Base-by-base conservation (phyloP, 2,113 vertebrate species). In the Epinephelus cyanopodus region DNA sequence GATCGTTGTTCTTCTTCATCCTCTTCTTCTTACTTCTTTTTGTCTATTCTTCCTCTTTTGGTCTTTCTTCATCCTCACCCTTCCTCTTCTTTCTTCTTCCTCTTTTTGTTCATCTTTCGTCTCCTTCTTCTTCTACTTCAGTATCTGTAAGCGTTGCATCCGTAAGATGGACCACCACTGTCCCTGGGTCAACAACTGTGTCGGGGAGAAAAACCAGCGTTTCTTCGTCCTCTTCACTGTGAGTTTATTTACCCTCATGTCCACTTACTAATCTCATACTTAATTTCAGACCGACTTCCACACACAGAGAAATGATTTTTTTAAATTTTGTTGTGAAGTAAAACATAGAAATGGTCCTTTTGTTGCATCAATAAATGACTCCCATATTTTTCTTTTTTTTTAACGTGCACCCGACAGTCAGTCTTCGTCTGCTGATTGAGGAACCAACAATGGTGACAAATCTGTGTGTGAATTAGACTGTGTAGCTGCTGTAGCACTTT, bases 141-240 rank as follows among this genome's bases (percentile, higher is more conserved):
- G 83, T 45, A 76, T 85, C 77, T 85, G 83, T 60, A 69, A 85
- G 33, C 83, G 83, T 60, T 85, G 83, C 45, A 85, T 85, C 65
- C 77, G 77, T 0, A 85, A 80, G 65, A 85, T 85, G 83, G 83
- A 85, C 77, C 83, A 85, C 25, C 83, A 85, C 52, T 85, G 83
- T 60, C 83, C 83, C 42, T 85, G 83, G 83, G 83, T 85, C 71
- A 85, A 85, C 72, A 85, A 85, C 76, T 84, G 82, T 45, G 76
- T 84, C 4, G 82, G 82, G 19, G 82, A 84, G 82, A 84, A 80
- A 1, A 85, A 85, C 77, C 83, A 85, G 57, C 77, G 83, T 58
- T 85, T 85, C 83, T 85, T 85, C 23, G 83, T 85, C 58, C 83
- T 85, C 58, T 85, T 80, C 77, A 85, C 83, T 1, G 83, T 84